Evolutionary conservation across 2,888 invertebrate species (phyloP).

Genomic region (Cheilosia soror): DNA sequence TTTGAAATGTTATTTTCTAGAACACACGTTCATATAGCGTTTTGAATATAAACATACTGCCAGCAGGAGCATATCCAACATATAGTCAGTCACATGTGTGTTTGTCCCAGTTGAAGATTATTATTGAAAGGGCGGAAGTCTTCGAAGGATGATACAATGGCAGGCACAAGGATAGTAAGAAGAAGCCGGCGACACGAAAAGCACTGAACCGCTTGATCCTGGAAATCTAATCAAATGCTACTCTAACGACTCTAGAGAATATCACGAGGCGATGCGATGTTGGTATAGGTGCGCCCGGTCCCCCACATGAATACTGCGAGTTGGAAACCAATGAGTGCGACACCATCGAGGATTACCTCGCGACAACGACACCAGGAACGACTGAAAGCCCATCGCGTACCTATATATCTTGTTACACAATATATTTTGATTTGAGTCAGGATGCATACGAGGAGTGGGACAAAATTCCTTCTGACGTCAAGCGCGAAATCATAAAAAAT

Average conservation of each 20-base stretch:
- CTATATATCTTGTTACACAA: slow-evolving; percentile 31
- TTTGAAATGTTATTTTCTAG: slow-evolving; percentile 53
- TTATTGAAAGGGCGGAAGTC: slow-evolving; percentile 51
- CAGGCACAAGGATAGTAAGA: neutral
- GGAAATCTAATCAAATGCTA: slow-evolving; percentile 69
- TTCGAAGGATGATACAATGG: slow-evolving; percentile 30
- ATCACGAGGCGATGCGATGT: slow-evolving; percentile 23
- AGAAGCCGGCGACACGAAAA: slow-evolving; percentile 41
- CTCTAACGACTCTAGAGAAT: slow-evolving; percentile 44
- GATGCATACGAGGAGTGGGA: neutral
- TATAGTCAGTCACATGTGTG: slow-evolving; percentile 21
- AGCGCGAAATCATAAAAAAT: slow-evolving; percentile 56
- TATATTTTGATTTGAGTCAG: slow-evolving; percentile 57
- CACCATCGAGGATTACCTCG: slow-evolving; percentile 26
- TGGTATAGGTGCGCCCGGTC: neutral
- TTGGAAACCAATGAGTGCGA: slow-evolving; percentile 42
- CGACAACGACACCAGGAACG: neutral
- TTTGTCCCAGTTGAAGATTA: slow-evolving; percentile 50
- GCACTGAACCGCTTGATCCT: slow-evolving; percentile 68
- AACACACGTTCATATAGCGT: slow-evolving; percentile 37
- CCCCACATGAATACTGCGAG: slow-evolving; percentile 23
- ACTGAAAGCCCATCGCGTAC: slow-evolving; percentile 11
- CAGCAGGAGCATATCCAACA: slow-evolving; percentile 4
- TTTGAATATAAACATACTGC: slow-evolving; percentile 52
- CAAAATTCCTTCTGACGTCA: slow-evolving; percentile 43